Evolutionary conservation across 1,140 invertebrate genomes (phyloP).

Genomic region (Neodiprion lecontei): DNA sequence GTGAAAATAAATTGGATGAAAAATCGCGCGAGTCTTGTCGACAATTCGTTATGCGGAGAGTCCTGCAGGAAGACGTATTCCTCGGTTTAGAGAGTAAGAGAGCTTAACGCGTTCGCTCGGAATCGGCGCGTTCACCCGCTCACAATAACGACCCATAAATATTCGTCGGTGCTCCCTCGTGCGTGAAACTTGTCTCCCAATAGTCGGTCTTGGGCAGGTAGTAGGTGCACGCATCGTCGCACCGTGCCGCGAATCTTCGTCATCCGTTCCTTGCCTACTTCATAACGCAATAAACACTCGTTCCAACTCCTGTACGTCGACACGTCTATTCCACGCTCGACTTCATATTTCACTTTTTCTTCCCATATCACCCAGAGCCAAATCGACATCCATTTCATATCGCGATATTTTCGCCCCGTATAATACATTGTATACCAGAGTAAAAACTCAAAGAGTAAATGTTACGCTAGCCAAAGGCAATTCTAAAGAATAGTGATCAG

Average conservation of each 20-base stretch:
- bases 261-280: too few species aligned
- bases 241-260: not conserved
- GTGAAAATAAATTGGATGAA: slow-evolving; percentile 1
- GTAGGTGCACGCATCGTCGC: not conserved
- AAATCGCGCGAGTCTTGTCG: not conserved
- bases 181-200: slow-evolving; percentile 3
- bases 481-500: too few species aligned
- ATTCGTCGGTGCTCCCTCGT: slow-evolving; percentile 3
- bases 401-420: too few species aligned
- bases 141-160: slow-evolving; percentile 5
- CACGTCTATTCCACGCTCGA: too few species aligned
- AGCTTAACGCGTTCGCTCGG: not conserved
- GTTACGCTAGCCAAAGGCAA: too few species aligned
- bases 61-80: not conserved
- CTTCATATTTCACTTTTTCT: too few species aligned
- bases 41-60: not conserved
- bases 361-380: too few species aligned
- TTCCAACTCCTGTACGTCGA: too few species aligned
- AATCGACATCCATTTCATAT: too few species aligned
- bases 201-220: not conserved
- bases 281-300: too few species aligned
- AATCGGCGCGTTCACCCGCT: slow-evolving; percentile 3
- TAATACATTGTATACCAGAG: too few species aligned
- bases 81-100: not conserved
- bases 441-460: too few species aligned